Percentiles rank a stretch among this genome's conserved stretches.
phyloP scores from a whole-genome alignment of 2,797 vertebrate genomes.

The Xenops minutus region DNA sequence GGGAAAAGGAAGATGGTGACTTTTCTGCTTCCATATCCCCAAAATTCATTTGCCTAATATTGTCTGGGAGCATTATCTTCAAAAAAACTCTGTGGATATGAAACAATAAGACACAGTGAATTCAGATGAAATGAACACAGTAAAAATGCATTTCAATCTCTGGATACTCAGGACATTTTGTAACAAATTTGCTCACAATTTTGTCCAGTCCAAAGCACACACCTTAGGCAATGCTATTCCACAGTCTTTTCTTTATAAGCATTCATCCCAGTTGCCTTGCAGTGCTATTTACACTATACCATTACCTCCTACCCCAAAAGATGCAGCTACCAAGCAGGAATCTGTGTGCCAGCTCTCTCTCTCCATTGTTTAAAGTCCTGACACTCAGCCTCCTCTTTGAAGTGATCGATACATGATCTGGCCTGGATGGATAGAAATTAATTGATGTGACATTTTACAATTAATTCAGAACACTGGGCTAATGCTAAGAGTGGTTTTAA shows the following conservation, averaged over 20 bases:
- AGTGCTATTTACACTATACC: neutral
- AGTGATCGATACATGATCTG: neutral
- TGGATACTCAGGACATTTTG: neutral
- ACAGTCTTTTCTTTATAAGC: neutral
- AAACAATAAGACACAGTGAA: neutral
- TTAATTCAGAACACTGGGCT: conserved; percentile 11
- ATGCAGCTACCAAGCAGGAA: neutral
- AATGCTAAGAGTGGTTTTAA: neutral
- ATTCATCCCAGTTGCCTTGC: neutral
- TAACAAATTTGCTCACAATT: neutral
- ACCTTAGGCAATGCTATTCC: neutral
- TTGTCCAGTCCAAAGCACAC: neutral
- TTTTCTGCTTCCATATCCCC: neutral
- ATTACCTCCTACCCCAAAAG: neutral
- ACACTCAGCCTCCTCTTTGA: neutral
- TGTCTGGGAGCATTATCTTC: neutral
- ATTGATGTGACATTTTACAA: conserved; percentile 5
- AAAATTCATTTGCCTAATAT: neutral
- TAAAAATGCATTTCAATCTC: neutral
- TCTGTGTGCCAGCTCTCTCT: neutral
- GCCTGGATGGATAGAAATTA: neutral
- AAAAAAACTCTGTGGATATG: neutral
- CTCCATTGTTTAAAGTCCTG: neutral
- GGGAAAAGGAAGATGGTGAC: neutral
- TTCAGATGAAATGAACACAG: neutral